Evolutionary conservation across 2,888 invertebrate genomes (phyloP).

Genomic region (Cordylochernes scorpioides): DNA sequence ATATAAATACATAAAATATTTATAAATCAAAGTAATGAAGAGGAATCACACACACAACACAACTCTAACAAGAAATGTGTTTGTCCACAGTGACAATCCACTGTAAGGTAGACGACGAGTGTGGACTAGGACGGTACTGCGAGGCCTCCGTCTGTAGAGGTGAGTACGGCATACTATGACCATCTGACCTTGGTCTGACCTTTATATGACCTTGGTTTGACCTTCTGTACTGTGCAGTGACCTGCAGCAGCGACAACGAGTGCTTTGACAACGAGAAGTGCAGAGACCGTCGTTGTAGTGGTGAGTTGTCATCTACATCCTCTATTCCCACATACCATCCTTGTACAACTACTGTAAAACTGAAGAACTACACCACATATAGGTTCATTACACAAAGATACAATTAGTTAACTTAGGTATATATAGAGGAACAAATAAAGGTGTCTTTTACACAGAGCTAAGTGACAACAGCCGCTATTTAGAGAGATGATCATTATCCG

Average conservation of each 20-base stretch:
- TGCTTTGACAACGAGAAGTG: conserved; percentile 40
- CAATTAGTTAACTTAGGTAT: no score
- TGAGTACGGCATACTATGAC: background rate
- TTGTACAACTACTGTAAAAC: conserved; percentile 24
- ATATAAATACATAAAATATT: no score
- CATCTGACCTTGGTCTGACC: no score
- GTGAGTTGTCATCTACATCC: conserved; percentile 23
- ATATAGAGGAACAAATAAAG: no score
- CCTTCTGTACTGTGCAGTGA: conserved; percentile 11
- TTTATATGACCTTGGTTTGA: no score
- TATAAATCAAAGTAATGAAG: no score
- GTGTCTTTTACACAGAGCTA: no score
- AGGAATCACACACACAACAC: no score
- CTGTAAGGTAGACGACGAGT: conserved; percentile 6
- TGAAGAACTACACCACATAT: conserved; percentile 7
- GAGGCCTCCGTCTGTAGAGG: conserved; percentile 9
- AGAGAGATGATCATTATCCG: no score
- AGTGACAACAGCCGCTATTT: no score
- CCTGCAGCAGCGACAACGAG: conserved; percentile 36
- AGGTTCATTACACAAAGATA: background rate
- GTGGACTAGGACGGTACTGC: conserved; percentile 8
- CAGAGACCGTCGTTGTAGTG: conserved; percentile 45
- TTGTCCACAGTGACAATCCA: conserved; percentile 2
- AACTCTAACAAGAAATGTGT: no score
- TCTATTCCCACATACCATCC: conserved; percentile 9